Base-by-base conservation (phyloP, 2,797 vertebrate species). In the Octomys mimax region DNA sequence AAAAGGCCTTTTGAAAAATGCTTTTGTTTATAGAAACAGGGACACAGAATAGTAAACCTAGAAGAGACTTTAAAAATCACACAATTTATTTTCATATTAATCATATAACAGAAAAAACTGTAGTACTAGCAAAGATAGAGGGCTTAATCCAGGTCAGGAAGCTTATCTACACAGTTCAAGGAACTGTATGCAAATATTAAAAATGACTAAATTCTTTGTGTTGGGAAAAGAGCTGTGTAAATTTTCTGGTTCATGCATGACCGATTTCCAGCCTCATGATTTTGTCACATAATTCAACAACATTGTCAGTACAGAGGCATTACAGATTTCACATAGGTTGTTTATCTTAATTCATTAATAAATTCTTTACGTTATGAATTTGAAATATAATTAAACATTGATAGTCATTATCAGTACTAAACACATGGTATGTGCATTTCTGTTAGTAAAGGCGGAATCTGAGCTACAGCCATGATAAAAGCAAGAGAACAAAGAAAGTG, bases 391-490 rank as follows among this genome's bases (percentile, higher is more conserved):
- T 91, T 39, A 57, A 95, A 0, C 42, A 91, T 66, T 95, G 95
- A 87, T 66, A 95, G n/a, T 73, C 62, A 96, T 96, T 92, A 97
- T 61, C 12, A 90, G 79, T 22, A 49, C 64, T 73, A 26, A 85
- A 71, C 36, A 89, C 94, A 94, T 59, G 87, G 91, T 70, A 7
- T 11, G 61, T 80, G 62, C 85, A 21, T 68, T 93, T 89, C 94
- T 92, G 42, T 61, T 92, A 19, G 36, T 93, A 64, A 94, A 95
- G 36, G 83, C 73, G 92, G 46, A 79, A 85, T 92, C 94, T 95
- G 81, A 88, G 85, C 90, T 87, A n/a, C 79, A 83, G 61, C 42
- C 26, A 91, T 79, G 92, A 98, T 94, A 94, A 98, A 94, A 96
- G 7, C 42, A 18, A 90, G 79, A 96, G 82, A 96, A 87, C 22